Percentiles rank a stretch among this genome's conserved stretches.
Evolutionary conservation across 2,888 invertebrate species (phyloP).

Genomic region (Nasonia oneida): DNA sequence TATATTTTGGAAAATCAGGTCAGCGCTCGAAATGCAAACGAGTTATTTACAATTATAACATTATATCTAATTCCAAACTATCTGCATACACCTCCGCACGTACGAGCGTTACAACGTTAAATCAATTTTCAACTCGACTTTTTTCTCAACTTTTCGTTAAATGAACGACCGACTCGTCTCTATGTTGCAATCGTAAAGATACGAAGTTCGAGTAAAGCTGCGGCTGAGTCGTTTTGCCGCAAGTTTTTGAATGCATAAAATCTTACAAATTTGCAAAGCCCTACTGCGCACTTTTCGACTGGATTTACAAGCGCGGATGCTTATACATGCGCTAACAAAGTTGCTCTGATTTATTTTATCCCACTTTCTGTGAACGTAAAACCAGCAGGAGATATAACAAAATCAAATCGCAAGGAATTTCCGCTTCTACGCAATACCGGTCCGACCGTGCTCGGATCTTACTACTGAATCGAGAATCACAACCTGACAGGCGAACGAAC

Average conservation of each 20-base stretch:
- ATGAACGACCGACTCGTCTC: neutral
- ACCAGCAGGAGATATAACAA: neutral
- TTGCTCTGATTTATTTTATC: neutral
- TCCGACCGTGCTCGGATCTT: neutral
- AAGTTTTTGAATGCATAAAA: slow-evolving; percentile 14
- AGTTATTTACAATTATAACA: neutral
- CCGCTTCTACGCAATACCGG: neutral
- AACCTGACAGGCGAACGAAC: neutral
- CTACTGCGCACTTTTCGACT: neutral
- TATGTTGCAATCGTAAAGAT: neutral
- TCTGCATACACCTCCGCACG: too few species aligned
- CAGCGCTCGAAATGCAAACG: neutral
- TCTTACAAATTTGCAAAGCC: slow-evolving; percentile 13
- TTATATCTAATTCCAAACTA: too few species aligned
- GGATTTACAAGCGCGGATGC: neutral
- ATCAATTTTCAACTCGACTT: too few species aligned
- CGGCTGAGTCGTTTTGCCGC: neutral
- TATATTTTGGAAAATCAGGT: too few species aligned
- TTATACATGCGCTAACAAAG: neutral
- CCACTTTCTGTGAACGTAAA: neutral
- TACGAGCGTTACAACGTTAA: too few species aligned
- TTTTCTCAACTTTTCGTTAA: neutral
- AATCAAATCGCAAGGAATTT: neutral
- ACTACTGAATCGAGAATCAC: neutral
- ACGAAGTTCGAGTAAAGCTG: neutral